These are phyloP conservation scores for Sipunculus nudus DNA, from an alignment of 2,888 invertebrate genomes.

Conservation along the genomic window DNA sequence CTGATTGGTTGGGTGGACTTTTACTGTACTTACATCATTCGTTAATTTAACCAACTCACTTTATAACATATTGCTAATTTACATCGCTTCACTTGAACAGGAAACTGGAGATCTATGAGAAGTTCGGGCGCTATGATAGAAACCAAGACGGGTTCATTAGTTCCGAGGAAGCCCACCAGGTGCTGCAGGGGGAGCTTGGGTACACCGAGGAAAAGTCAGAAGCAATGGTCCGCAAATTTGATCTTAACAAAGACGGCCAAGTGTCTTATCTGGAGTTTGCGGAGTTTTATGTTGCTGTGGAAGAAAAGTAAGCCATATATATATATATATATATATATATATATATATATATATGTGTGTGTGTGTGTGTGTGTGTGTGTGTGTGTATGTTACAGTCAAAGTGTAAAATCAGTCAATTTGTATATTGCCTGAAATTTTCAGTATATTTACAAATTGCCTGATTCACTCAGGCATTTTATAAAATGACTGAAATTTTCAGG, in stretches of 20 bases:
- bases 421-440: too few relatives aligned
- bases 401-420: too few relatives aligned
- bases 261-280: constrained; percentile 34
- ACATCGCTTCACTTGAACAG: constrained; percentile 13
- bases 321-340: neutral
- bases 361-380: neutral
- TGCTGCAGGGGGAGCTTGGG: constrained; percentile 29
- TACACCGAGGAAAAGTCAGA: constrained; percentile 16
- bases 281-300: constrained; percentile 31
- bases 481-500: too few relatives aligned
- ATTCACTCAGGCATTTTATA: too few relatives aligned
- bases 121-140: constrained; percentile 70
- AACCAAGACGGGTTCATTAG: constrained; percentile 85
- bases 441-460: too few relatives aligned
- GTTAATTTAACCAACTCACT: too few relatives aligned
- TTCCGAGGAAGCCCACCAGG: constrained; percentile 77
- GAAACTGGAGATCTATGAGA: constrained; percentile 35
- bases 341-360: neutral
- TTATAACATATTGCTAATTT: too few relatives aligned
- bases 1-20: too few relatives aligned
- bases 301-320: constrained; percentile 23
- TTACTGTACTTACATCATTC: too few relatives aligned
- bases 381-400: too few relatives aligned
- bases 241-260: constrained; percentile 26
- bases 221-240: constrained; percentile 25